A percentile compares a stretch with the other conserved stretches of the same genome.
phyloP scores from a whole-genome alignment of 2,113 vertebrate genomes.

The Bubo scandiacus region DNA sequence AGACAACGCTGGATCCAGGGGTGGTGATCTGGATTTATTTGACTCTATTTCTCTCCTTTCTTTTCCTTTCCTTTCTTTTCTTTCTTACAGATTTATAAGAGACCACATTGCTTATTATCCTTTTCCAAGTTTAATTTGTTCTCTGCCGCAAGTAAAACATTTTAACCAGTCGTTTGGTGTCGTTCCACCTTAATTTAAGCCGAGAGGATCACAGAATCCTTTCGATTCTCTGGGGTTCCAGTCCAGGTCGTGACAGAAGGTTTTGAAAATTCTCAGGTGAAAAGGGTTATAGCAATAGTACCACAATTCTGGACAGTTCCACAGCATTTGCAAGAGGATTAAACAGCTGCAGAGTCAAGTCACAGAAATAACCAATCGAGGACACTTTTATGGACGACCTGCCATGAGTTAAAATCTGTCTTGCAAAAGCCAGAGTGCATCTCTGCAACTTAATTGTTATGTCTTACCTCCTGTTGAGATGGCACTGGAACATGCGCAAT shows the following conservation, averaged over 20 bases:
- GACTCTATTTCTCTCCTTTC: no score
- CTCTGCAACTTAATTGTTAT: not conserved
- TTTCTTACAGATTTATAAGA: no score
- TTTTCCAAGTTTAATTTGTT: no score
- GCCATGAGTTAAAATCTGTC: not conserved
- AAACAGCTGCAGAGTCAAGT: not conserved
- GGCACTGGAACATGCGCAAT: slow-evolving; percentile 95
- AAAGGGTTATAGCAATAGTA: not conserved
- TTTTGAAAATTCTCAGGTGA: not conserved
- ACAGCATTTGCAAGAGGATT: not conserved
- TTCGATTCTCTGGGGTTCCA: no score
- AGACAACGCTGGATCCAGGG: no score
- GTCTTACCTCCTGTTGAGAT: slow-evolving; percentile 90
- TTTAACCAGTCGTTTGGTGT: no score
- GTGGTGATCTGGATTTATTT: no score
- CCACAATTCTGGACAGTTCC: not conserved
- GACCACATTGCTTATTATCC: no score
- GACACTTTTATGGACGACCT: not conserved
- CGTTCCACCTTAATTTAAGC: no score
- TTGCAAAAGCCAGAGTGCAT: not conserved
- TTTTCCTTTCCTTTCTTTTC: no score
- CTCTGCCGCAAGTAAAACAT: no score
- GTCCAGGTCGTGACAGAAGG: not conserved
- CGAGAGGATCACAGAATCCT: no score
- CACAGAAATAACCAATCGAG: not conserved